Base-by-base conservation (phyloP, 2,113 vertebrate genomes). In the Excalfactoria chinensis region DNA sequence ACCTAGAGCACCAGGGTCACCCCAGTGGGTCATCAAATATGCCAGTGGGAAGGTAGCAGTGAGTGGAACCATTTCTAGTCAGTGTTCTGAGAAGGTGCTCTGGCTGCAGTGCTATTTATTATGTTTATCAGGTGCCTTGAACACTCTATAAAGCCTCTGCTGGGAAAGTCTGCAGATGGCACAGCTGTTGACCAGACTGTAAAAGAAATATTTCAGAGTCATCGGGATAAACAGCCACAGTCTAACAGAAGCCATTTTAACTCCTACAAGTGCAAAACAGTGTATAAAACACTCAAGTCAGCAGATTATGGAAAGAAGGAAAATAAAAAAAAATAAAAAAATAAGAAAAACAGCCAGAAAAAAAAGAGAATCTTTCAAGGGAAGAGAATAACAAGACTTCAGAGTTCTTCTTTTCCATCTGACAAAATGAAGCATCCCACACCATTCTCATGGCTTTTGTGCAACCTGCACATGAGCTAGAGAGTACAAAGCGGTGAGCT, bases 161-260 rank as follows among this genome's bases (percentile, higher is more conserved):
- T 95, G 85, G 60, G 91, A 93, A 95, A 86, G 34, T 77, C 5
- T 88, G 46, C 95, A 95, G 82, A 73, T 95, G 75, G 37, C 26
- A 58, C 15, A 10, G 46, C 41, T 43, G 22, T 76, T 93, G 71
- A 85, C 34, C 55, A 89, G 46, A 67, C 51, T 55, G 55, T 34
- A 59, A 83, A 67, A 35, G 30, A 51, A 83, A 62, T 41, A 35
- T 37, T 85, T 25, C 60, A 37, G 40, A 82, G 32, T 67, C 34
- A 55, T 20, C 59, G 34, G 40, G 15, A 15, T 55, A 88, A 85
- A 83, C 34, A 26, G 7, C 32, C 15, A 21, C 2, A 46, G 34
- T 80, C 75, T 74, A 76, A 86, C 37, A 76, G 35, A 89, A 77
- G 22, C 13, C 64, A 60, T 58, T 90, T 90, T 4, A 75, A 64